Conservation (phyloP, 2,888 invertebrate species). For the Plagiodera versicolora region DNA sequence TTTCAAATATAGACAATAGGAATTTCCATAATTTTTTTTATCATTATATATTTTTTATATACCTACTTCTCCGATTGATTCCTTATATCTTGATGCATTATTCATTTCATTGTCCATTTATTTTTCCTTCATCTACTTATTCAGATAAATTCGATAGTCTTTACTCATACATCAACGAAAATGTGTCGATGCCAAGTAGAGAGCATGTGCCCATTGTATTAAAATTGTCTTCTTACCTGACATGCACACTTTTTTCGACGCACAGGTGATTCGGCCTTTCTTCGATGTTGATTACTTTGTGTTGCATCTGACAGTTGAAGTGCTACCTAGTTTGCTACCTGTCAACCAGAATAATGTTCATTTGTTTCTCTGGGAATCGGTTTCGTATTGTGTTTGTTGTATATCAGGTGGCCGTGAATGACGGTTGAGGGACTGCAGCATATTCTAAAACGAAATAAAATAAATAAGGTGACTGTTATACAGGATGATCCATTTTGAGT, state of each 20-base stretch:
- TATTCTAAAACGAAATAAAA: slow-evolving; percentile 13
- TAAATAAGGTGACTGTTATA: background rate
- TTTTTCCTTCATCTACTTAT: background rate
- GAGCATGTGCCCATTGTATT: slow-evolving; percentile 29
- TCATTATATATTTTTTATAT: no score
- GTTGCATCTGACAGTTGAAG: slow-evolving; percentile 32
- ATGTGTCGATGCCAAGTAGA: background rate
- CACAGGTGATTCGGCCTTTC: slow-evolving; percentile 19
- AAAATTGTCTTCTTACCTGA: slow-evolving; percentile 28
- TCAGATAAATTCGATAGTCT: background rate
- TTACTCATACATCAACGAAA: background rate
- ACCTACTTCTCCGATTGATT: background rate
- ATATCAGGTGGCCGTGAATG: slow-evolving; percentile 7
- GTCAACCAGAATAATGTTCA: slow-evolving; percentile 29
- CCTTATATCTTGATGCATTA: background rate
- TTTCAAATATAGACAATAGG: no score
- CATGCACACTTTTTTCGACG: slow-evolving; percentile 19
- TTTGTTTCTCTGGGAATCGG: slow-evolving; percentile 20
- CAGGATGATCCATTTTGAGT: background rate
- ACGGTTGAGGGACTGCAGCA: background rate
- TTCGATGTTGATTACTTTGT: slow-evolving; percentile 23
- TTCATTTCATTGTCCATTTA: background rate
- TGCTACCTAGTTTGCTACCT: slow-evolving; percentile 30
- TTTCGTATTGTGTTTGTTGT: slow-evolving; percentile 20
- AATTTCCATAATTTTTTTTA: no score